Evolutionary conservation across 2,797 vertebrate genomes (phyloP).

Genomic region (Uromys caudimaculatus): DNA sequence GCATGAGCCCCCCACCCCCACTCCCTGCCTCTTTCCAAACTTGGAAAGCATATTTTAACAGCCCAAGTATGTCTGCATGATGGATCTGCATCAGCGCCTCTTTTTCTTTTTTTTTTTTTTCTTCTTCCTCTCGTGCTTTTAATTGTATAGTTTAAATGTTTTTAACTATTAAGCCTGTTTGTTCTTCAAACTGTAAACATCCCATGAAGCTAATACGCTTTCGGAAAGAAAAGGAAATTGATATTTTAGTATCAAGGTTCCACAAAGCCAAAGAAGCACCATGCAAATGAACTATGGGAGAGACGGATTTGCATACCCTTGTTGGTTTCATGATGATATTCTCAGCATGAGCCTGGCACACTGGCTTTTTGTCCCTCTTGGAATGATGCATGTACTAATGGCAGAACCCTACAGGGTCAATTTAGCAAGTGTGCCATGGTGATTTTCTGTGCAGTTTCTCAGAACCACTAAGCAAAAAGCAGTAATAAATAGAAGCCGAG

Average conservation of each 20-base stretch:
- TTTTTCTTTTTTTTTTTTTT: slow-evolving; percentile 47
- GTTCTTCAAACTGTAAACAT: slow-evolving; percentile 82
- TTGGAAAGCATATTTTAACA: slow-evolving; percentile 71
- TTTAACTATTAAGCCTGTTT: slow-evolving; percentile 82
- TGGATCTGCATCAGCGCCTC: slow-evolving; percentile 59
- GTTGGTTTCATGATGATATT: slow-evolving; percentile 79
- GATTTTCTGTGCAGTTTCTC: slow-evolving; percentile 85
- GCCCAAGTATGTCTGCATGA: slow-evolving; percentile 62
- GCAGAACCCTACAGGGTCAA: slow-evolving; percentile 80
- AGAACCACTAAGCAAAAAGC: slow-evolving; percentile 68
- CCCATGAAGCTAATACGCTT: slow-evolving; percentile 82
- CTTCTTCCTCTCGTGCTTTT: slow-evolving; percentile 71
- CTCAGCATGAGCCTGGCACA: slow-evolving; percentile 82
- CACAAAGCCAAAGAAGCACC: slow-evolving; percentile 78
- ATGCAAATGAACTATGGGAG: slow-evolving; percentile 81
- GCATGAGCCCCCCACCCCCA: slow-evolving; percentile 23
- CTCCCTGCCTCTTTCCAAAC: slow-evolving; percentile 57
- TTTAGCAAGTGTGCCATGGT: slow-evolving; percentile 79
- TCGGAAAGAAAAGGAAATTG: slow-evolving; percentile 85
- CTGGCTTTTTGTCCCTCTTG: slow-evolving; percentile 72
- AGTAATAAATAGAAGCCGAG: slow-evolving; percentile 81
- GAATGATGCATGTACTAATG: slow-evolving; percentile 74
- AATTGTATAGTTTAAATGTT: slow-evolving; percentile 80
- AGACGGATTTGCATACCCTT: slow-evolving; percentile 83
- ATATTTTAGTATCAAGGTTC: slow-evolving; percentile 81